Percentiles rank a stretch among this genome's conserved stretches.
phyloP scores from a whole-genome alignment of 2,797 vertebrate species.

The Amniataba percoides region DNA sequence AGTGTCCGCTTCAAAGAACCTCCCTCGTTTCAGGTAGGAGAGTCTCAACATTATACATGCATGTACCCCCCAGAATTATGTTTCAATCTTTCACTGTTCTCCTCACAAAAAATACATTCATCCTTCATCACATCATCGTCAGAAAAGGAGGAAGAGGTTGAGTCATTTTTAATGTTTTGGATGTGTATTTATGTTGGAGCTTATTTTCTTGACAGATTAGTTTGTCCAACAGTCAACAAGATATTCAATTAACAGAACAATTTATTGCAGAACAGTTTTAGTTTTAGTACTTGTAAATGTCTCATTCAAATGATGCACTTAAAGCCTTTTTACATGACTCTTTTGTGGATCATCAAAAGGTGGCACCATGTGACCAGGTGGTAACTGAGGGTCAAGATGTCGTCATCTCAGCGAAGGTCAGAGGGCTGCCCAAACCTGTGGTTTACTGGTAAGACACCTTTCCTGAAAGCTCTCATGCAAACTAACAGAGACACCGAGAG shows the following conservation, averaged over 20 bases:
- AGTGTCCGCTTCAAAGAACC: conserved; percentile 87
- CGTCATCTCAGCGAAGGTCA: conserved; percentile 85
- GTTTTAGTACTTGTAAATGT: neutral
- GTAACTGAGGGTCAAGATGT: conserved; percentile 91
- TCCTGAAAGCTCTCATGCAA: conserved; percentile 1
- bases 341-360: conserved; percentile 74
- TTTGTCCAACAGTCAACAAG: neutral
- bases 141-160: neutral
- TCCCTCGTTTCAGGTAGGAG: conserved; percentile 91
- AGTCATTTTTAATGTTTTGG: neutral
- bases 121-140: neutral
- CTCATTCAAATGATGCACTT: neutral
- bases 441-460: conserved; percentile 90
- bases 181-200: neutral
- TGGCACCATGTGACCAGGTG: conserved; percentile 87
- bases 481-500: neutral
- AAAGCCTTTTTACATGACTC: neutral
- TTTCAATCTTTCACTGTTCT: neutral
- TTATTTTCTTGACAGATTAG: no score
- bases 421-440: conserved; percentile 91
- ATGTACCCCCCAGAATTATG: no score
- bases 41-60: neutral
- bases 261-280: neutral
- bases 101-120: neutral
- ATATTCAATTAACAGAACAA: neutral